These are phyloP conservation scores for Rhynchomys soricoides DNA, from an alignment of 2,113 vertebrate species.

Conservation along the genomic window DNA sequence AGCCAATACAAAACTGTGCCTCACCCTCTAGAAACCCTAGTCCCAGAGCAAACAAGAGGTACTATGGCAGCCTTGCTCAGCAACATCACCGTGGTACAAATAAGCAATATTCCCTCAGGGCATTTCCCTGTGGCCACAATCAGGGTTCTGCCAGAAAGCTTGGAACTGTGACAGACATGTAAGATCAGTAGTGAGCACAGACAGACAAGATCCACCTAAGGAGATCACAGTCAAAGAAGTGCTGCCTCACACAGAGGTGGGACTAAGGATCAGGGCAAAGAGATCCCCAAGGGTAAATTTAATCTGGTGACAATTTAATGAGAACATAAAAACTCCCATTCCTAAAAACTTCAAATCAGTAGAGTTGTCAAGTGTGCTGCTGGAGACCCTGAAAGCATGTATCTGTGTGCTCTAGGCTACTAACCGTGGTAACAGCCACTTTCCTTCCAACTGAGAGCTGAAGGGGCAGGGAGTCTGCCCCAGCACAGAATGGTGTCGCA, in stretches of 20 bases:
- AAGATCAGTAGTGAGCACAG: not conserved
- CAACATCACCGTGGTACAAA: not conserved
- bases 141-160: not conserved
- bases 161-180: not conserved
- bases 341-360: not conserved
- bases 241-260: not conserved
- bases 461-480: not conserved
- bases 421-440: not conserved
- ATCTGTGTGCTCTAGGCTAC: not conserved
- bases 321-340: not conserved
- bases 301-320: not conserved
- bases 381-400: not conserved
- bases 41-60: conserved; percentile 31
- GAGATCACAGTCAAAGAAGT: accelerated
- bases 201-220: too few species aligned
- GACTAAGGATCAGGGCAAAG: not conserved
- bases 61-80: not conserved
- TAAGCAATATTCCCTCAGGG: not conserved
- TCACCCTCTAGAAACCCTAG: conserved; percentile 10
- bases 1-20: conserved; percentile 70
- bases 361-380: not conserved
- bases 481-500: not conserved
- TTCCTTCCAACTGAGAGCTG: not conserved
- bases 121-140: too few species aligned
- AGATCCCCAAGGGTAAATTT: not conserved